These are phyloP conservation scores for Cactoblastis cactorum DNA, from an alignment of 2,888 invertebrate genomes.

Conservation along the genomic window DNA sequence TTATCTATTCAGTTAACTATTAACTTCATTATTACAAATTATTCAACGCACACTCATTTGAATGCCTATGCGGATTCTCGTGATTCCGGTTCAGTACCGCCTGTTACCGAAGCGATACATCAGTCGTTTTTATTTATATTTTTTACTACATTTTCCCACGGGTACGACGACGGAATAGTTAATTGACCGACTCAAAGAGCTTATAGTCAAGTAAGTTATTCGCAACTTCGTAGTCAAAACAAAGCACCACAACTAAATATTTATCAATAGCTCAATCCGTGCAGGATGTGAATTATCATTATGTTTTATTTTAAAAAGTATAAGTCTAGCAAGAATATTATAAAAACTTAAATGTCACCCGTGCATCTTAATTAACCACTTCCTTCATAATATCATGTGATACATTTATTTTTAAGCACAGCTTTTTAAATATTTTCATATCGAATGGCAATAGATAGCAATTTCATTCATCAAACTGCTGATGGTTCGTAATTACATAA, in stretches of 20 bases:
- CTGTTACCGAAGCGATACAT: slow-evolving; percentile 47
- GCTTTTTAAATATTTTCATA: background rate
- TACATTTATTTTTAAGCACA: background rate
- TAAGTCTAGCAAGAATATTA: background rate
- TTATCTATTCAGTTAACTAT: background rate
- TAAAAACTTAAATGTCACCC: background rate
- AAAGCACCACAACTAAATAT: background rate
- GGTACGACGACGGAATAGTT: slow-evolving; percentile 47
- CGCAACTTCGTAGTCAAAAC: background rate
- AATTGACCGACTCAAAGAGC: slow-evolving; percentile 38
- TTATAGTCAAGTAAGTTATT: background rate
- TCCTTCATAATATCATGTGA: background rate
- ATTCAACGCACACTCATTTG: slow-evolving; percentile 26
- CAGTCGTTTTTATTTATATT: slow-evolving; percentile 46
- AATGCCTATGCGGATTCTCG: slow-evolving; percentile 55
- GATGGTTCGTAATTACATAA: slow-evolving; percentile 53
- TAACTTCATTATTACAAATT: background rate
- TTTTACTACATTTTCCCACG: slow-evolving; percentile 66
- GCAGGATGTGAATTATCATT: background rate
- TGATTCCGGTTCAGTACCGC: slow-evolving; percentile 60
- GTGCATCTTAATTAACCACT: background rate
- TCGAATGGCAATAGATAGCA: background rate
- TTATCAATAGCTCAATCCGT: background rate
- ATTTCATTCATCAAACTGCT: slow-evolving; percentile 43
- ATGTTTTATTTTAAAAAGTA: too few relatives aligned